These are phyloP conservation scores for Caretta caretta DNA, from an alignment of 2,113 vertebrate genomes.

Conservation along the genomic window DNA sequence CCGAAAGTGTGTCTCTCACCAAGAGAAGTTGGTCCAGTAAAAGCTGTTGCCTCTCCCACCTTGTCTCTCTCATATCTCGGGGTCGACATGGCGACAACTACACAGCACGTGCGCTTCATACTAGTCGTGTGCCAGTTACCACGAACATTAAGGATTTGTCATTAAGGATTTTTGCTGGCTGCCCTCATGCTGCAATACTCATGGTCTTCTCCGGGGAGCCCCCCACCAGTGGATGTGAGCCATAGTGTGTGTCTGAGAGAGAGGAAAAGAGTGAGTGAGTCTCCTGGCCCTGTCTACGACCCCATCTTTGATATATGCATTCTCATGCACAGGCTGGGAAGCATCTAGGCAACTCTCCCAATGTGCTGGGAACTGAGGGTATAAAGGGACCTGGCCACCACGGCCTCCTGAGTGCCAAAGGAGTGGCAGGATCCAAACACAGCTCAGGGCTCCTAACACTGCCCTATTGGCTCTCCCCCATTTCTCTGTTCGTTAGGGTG, in stretches of 20 bases:
- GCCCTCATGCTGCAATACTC: background rate
- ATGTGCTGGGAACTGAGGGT: background rate
- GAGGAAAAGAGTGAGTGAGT: background rate
- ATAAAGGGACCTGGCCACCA: background rate
- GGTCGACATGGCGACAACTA: background rate
- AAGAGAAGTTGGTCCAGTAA: background rate
- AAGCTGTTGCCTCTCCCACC: background rate
- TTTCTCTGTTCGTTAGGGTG: background rate
- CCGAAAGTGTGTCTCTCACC: background rate
- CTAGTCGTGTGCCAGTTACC: background rate
- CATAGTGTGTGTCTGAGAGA: background rate
- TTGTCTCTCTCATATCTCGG: background rate
- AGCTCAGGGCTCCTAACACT: too few species aligned
- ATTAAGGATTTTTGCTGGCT: background rate
- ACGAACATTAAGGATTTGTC: background rate
- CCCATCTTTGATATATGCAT: background rate
- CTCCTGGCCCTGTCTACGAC: background rate
- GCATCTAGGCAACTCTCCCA: background rate
- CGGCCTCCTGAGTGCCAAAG: background rate
- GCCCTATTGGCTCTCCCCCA: background rate
- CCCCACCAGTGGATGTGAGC: background rate
- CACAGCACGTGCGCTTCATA: too few species aligned
- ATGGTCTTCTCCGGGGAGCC: constrained; percentile 34
- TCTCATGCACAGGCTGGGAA: background rate
- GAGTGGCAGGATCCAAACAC: background rate